Conservation (phyloP, 2,888 invertebrate species). For the Lingula anatina region DNA sequence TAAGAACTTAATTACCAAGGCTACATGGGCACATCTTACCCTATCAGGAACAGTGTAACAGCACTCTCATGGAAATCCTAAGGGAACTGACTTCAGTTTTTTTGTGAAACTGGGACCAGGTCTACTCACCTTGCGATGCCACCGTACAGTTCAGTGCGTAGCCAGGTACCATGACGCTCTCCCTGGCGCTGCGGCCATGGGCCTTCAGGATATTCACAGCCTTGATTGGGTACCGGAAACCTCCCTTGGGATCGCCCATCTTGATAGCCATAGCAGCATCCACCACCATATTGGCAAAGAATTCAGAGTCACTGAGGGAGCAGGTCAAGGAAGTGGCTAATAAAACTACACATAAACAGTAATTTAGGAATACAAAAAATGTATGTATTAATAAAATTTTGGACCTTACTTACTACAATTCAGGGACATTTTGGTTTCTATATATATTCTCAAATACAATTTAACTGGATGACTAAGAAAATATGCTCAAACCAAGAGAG, state of each 20-base stretch:
- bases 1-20: too few relatives aligned
- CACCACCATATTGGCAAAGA: conserved; percentile 92
- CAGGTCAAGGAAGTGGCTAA: conserved; percentile 27
- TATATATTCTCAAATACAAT: too few relatives aligned
- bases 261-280: conserved; percentile 87
- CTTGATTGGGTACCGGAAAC: conserved; percentile 76
- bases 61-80: too few relatives aligned
- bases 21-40: too few relatives aligned
- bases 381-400: background rate
- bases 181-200: conserved; percentile 90
- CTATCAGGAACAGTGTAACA: too few relatives aligned
- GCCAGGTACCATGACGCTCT: conserved; percentile 82
- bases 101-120: too few relatives aligned
- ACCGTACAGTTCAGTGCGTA: conserved; percentile 98
- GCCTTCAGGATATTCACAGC: conserved; percentile 97
- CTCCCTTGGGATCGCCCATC: conserved; percentile 79
- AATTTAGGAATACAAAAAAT: background rate
- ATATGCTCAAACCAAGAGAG: too few relatives aligned
- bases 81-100: too few relatives aligned
- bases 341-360: background rate
- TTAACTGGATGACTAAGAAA: too few relatives aligned
- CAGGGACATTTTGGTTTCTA: too few relatives aligned
- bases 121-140: conserved; percentile 71
- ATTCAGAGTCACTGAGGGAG: conserved; percentile 93
- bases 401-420: too few relatives aligned